A percentile compares a stretch with the other conserved stretches of the same genome.
Evolutionary conservation across 2,888 invertebrate species (phyloP).

Genomic region (Geotrupes spiniger): DNA sequence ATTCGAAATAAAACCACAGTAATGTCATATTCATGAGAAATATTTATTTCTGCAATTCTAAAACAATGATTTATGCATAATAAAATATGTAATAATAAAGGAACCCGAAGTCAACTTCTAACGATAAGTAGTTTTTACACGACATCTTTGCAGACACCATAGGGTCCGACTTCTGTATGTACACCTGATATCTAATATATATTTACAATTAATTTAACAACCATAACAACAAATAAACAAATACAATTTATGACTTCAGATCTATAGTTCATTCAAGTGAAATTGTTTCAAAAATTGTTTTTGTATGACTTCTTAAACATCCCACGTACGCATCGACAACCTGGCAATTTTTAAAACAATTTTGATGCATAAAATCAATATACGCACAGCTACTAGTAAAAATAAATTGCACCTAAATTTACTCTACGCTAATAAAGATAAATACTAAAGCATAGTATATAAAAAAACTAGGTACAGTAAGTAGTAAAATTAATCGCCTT

Average conservation of each 20-base stretch:
- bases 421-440: conserved; percentile 20
- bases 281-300: conserved; percentile 1
- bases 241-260: conserved; percentile 38
- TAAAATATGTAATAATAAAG: conserved; percentile 48
- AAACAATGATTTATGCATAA: conserved; percentile 49
- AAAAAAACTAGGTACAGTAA: conserved; percentile 19
- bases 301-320: no score
- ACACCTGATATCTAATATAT: conserved; percentile 48
- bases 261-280: conserved; percentile 18
- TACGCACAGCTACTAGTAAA: conserved; percentile 12
- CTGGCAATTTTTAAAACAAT: conserved; percentile 10
- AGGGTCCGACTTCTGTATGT: conserved; percentile 47
- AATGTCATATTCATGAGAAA: conserved; percentile 19
- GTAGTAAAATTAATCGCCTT: conserved; percentile 18
- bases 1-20: conserved; percentile 10
- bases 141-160: conserved; percentile 48
- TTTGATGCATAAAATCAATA: conserved; percentile 1
- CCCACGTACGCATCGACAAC: no score
- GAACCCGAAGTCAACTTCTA: conserved; percentile 47
- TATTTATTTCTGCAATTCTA: conserved; percentile 46
- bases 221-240: conserved; percentile 40
- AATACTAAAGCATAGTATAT: conserved; percentile 23
- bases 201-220: conserved; percentile 43
- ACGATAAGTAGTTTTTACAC: conserved; percentile 39
- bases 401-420: conserved; percentile 23